Evolutionary conservation across 2,888 invertebrate genomes (phyloP), one percentile per base, ranked within the genome.

Genomic region (Scaptomyza caliginosa): DNA sequence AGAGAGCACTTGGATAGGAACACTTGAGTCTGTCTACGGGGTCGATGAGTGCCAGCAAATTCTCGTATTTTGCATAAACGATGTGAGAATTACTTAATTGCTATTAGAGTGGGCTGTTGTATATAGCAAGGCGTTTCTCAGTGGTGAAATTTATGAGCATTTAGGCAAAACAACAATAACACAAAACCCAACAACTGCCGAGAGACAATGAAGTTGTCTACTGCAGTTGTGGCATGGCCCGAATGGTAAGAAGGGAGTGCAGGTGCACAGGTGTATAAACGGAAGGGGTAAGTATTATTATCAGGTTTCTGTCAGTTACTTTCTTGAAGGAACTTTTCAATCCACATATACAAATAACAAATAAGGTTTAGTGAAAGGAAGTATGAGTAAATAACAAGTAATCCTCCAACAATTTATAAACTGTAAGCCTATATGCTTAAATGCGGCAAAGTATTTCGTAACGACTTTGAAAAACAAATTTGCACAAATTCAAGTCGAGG

Each of bases 31-130:
- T 8, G n/a, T 19, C 17, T 28, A 7, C n/a, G 30, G 42, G 30
- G 38, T 55, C 30, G 54, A 32, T 34, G 54, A 28, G 40, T 57
- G 57, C 52, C 55, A 46, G 66, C 48, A 79, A 67, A 68, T 67
- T 59, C 67, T 63, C 59, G 72, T 74, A 77, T 77, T 85, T 85
- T 85, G 85, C 85, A 85, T 85, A 85, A 86, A 86, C 80, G 85
- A 84, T 86, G 85, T 86, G 85, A 82, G 85, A 85, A 85, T 85
- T 86, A 85, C 85, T 86, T 85, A 85, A 85, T 85, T 85, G 86
- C 77, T 75, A 64, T 63, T 70, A 76, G 58, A 67, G 48, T 39
- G 52, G 54, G 50, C 8, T 19, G 16, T 52, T 65, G 38, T 58
- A 38, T 39, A 13, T 4, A 23, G 3, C 23, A 4, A 30, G 63